Evolutionary conservation across 2,113 vertebrate genomes (phyloP).

Genomic region (Chlorodrepanis virens): DNA sequence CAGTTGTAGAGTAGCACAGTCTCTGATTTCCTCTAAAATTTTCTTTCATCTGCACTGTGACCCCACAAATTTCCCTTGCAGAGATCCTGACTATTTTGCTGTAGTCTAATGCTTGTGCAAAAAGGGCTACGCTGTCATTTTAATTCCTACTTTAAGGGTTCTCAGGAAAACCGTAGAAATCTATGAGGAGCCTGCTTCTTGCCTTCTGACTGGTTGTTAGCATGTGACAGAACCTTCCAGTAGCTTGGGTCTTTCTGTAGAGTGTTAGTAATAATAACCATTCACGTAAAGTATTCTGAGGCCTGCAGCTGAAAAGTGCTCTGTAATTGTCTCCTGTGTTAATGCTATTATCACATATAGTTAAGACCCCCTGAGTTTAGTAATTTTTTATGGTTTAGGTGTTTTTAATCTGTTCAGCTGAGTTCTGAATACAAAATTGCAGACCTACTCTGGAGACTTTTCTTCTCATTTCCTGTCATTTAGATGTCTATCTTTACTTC

Average conservation of each 20-base stretch:
- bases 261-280: background rate
- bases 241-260: background rate
- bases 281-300: background rate
- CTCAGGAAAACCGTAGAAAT: background rate
- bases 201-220: background rate
- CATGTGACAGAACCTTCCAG: background rate
- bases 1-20: fast-evolving
- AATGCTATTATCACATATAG: background rate
- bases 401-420: background rate
- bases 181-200: background rate
- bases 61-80: background rate
- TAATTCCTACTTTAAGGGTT: background rate
- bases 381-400: background rate
- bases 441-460: background rate
- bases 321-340: background rate
- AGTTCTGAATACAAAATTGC: background rate
- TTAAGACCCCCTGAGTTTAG: background rate
- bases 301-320: background rate
- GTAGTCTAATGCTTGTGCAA: background rate
- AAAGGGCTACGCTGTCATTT: background rate
- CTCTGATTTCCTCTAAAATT: background rate
- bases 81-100: background rate
- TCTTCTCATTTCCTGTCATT: background rate
- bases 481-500: background rate
- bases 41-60: fast-evolving